A percentile compares a stretch with the other conserved stretches of the same genome.
Evolutionary conservation across 2,888 invertebrate genomes (phyloP).

Genomic region (Tipula unca): DNA sequence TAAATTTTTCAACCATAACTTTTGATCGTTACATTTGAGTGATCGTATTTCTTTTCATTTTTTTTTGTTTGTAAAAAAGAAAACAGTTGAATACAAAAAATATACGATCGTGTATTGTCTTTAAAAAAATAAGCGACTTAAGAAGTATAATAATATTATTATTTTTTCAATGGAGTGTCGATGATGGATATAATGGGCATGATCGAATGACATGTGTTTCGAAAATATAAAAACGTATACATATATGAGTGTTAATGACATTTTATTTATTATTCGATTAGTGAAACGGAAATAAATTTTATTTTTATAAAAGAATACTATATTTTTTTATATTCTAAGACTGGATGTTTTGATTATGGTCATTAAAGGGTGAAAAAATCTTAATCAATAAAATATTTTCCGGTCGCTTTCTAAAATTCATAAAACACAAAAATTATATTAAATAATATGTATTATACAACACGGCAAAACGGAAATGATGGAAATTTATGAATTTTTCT

Average conservation of each 20-base stretch:
- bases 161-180: neutral
- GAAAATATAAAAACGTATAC: neutral
- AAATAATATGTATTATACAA: neutral
- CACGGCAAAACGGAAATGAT: neutral
- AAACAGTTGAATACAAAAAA: neutral
- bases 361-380: slow-evolving; percentile 8
- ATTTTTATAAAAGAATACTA: neutral
- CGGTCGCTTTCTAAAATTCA: neutral
- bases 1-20: slow-evolving; percentile 18
- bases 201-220: slow-evolving; percentile 14
- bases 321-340: neutral
- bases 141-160: neutral
- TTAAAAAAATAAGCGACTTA: neutral
- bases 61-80: neutral
- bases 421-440: neutral
- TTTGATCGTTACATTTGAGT: slow-evolving; percentile 14
- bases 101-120: neutral
- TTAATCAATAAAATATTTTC: neutral
- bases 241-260: neutral
- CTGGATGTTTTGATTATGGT: neutral
- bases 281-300: neutral
- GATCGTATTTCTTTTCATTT: neutral
- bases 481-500: neutral
- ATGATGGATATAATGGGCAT: neutral
- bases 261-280: slow-evolving; percentile 14